phyloP scores from a whole-genome alignment of 2,797 vertebrate species.

The Galaxias olidus region DNA sequence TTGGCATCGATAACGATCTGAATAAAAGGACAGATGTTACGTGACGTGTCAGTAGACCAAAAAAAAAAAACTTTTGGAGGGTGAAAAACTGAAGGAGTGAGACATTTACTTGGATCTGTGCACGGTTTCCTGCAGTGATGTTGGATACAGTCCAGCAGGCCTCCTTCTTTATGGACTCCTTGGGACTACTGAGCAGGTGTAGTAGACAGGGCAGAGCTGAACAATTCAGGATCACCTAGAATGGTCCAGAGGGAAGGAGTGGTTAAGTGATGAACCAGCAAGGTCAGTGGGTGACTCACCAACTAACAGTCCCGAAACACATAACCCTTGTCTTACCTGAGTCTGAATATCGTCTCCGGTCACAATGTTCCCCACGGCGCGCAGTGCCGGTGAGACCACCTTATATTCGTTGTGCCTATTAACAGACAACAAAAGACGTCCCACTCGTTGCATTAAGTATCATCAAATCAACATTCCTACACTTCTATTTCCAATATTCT shows the following conservation, averaged over 20 bases:
- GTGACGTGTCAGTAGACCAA: background rate
- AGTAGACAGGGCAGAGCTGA: slow-evolving; percentile 89
- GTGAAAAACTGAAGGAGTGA: background rate
- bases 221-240: slow-evolving; percentile 89
- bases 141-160: slow-evolving; percentile 92
- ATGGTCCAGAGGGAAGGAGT: background rate
- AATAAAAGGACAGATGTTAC: slow-evolving; percentile 3
- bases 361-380: slow-evolving; percentile 91
- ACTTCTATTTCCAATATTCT: no score
- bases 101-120: slow-evolving; percentile 84
- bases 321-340: slow-evolving; percentile 73
- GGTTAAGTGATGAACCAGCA: background rate
- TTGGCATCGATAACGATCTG: slow-evolving; percentile 90
- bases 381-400: slow-evolving; percentile 89
- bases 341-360: slow-evolving; percentile 92
- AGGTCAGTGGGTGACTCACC: no score
- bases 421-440: background rate
- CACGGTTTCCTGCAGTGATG: slow-evolving; percentile 90
- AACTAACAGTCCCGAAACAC: background rate
- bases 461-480: no score
- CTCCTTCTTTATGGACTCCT: slow-evolving; percentile 91
- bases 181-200: slow-evolving; percentile 88
- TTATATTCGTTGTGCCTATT: slow-evolving; percentile 89
- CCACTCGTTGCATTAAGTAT: background rate
- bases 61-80: no score